Evolutionary conservation across 2,113 vertebrate species (phyloP).

Genomic region (Nothoprocta perdicaria): DNA sequence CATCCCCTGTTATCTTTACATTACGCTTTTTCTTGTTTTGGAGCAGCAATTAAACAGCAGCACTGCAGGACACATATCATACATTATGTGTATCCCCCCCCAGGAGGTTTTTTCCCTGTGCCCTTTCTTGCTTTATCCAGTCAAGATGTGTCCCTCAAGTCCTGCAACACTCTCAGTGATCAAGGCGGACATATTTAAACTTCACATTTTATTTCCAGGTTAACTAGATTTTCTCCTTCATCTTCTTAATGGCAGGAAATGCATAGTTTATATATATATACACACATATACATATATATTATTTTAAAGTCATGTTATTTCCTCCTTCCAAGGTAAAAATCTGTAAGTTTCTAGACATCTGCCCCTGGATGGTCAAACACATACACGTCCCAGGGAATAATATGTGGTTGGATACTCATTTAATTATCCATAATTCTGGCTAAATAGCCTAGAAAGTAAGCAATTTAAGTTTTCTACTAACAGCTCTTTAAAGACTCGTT

Average conservation of each 20-base stretch:
- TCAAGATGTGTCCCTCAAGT: neutral
- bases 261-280: neutral
- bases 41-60: neutral
- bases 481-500: neutral
- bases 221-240: neutral
- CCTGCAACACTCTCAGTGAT: neutral
- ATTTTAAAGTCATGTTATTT: neutral
- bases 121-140: neutral
- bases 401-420: neutral
- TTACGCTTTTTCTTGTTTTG: neutral
- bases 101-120: neutral
- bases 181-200: neutral
- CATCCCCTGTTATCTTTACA: neutral
- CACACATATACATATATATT: too few species aligned
- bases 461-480: neutral
- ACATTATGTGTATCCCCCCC: rapidly evolving
- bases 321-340: neutral
- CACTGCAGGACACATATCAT: rapidly evolving
- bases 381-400: neutral
- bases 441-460: neutral
- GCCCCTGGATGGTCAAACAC: neutral
- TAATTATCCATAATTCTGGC: neutral
- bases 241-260: neutral
- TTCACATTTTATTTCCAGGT: neutral
- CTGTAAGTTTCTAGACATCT: neutral